Percentiles rank a stretch among this genome's conserved stretches.
Evolutionary conservation across 2,888 invertebrate species (phyloP).

Genomic region (Parnassius glacialis): DNA sequence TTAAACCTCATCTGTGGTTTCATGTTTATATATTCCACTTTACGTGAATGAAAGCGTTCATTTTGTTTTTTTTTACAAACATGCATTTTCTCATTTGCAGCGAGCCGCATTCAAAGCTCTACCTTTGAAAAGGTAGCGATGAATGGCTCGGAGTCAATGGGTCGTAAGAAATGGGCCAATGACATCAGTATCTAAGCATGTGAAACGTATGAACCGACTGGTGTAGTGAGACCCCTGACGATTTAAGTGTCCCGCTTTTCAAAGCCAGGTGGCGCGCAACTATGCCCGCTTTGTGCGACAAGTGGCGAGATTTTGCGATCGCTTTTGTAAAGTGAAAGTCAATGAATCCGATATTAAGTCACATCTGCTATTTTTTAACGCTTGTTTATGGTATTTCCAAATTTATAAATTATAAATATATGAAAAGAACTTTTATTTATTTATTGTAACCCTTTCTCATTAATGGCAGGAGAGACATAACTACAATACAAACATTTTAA

Average conservation of each 20-base stretch:
- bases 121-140: slow-evolving; percentile 72
- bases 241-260: slow-evolving; percentile 18
- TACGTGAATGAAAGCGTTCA: slow-evolving; percentile 44
- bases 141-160: slow-evolving; percentile 76
- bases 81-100: slow-evolving; percentile 56
- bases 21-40: slow-evolving; percentile 17
- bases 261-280: slow-evolving; percentile 24
- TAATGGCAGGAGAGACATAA: too few species aligned
- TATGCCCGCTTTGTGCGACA: slow-evolving; percentile 25
- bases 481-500: too few species aligned
- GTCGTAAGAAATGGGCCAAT: slow-evolving; percentile 75
- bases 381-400: neutral
- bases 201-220: slow-evolving; percentile 57
- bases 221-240: slow-evolving; percentile 48
- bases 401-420: too few species aligned
- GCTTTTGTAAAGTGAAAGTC: slow-evolving; percentile 18
- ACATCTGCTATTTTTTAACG: neutral
- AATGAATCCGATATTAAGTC: slow-evolving; percentile 20
- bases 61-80: slow-evolving; percentile 34
- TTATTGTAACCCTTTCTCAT: too few species aligned
- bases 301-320: slow-evolving; percentile 27
- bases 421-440: too few species aligned
- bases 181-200: slow-evolving; percentile 55
- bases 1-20: neutral
- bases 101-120: slow-evolving; percentile 65